phyloP scores from a whole-genome alignment of 2,888 invertebrate genomes.

The Patella pellucida region DNA sequence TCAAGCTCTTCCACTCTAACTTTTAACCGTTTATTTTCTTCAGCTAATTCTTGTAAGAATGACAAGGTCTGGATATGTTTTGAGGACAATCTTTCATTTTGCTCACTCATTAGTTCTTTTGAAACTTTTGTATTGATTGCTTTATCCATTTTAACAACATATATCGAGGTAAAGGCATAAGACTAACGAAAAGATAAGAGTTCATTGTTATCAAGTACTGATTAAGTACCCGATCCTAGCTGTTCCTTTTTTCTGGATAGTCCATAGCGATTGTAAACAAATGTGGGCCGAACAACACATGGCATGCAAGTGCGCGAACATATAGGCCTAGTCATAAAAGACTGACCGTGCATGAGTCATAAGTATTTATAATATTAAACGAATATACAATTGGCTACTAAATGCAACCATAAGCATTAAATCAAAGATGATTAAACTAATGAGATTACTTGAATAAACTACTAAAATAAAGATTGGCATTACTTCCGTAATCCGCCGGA shows the following conservation, averaged over 20 bases:
- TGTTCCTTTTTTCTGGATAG: constrained; percentile 17
- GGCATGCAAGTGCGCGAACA: no score
- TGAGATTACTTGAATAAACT: no score
- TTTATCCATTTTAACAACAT: not conserved
- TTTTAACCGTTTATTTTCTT: constrained; percentile 64
- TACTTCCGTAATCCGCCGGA: not conserved
- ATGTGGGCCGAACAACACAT: no score
- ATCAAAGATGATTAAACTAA: no score
- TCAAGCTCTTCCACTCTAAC: constrained; percentile 57
- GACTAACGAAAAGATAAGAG: no score
- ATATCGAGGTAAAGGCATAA: not conserved
- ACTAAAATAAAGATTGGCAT: not conserved
- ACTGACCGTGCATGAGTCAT: no score
- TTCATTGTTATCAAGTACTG: no score
- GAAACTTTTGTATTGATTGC: constrained; percentile 40
- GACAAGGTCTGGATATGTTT: constrained; percentile 65
- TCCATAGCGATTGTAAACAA: constrained; percentile 49
- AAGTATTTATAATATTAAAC: no score
- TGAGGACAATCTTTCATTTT: constrained; percentile 57
- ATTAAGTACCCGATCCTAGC: no score
- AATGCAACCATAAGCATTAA: no score
- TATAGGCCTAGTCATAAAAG: no score
- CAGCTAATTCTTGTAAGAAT: constrained; percentile 65
- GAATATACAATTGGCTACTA: no score
- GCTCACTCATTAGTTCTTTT: constrained; percentile 47